Percentiles rank a stretch among this genome's conserved stretches.
Evolutionary conservation across 2,888 invertebrate species (phyloP).

Genomic region (Stenolophus ochropezus): DNA sequence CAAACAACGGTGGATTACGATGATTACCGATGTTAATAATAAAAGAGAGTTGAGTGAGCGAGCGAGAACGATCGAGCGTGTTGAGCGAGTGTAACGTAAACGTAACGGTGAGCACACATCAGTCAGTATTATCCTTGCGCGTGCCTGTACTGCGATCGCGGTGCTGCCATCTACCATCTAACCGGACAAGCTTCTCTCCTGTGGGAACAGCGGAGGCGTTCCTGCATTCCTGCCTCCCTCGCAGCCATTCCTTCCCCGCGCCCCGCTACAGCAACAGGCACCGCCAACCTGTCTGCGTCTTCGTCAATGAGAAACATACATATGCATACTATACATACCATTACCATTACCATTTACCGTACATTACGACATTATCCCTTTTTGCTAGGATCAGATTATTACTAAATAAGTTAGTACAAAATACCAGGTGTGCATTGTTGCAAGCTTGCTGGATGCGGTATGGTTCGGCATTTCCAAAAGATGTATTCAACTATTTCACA

Average conservation of each 20-base stretch:
- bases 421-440: conserved; percentile 65
- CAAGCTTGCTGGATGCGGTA: conserved; percentile 68
- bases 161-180: conserved; percentile 34
- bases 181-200: conserved; percentile 11
- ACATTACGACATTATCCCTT: conserved; percentile 37
- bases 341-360: conserved; percentile 33
- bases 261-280: conserved; percentile 34
- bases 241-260: conserved; percentile 11
- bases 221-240: conserved; percentile 7
- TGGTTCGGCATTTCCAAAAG: conserved; percentile 61
- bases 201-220: neutral
- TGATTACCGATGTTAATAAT: conserved; percentile 54
- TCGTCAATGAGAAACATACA: conserved; percentile 36
- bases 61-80: conserved; percentile 37
- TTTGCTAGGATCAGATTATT: conserved; percentile 54
- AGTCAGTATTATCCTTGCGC: conserved; percentile 53
- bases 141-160: conserved; percentile 40
- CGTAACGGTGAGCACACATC: conserved; percentile 50
- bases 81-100: conserved; percentile 27
- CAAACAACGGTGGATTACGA: conserved; percentile 51
- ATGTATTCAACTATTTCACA: conserved; percentile 66
- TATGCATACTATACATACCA: conserved; percentile 26
- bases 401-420: conserved; percentile 62
- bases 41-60: conserved; percentile 39
- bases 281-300: conserved; percentile 27